phyloP scores from a whole-genome alignment of 2,888 invertebrate species.

The Apotomis betuletana region DNA sequence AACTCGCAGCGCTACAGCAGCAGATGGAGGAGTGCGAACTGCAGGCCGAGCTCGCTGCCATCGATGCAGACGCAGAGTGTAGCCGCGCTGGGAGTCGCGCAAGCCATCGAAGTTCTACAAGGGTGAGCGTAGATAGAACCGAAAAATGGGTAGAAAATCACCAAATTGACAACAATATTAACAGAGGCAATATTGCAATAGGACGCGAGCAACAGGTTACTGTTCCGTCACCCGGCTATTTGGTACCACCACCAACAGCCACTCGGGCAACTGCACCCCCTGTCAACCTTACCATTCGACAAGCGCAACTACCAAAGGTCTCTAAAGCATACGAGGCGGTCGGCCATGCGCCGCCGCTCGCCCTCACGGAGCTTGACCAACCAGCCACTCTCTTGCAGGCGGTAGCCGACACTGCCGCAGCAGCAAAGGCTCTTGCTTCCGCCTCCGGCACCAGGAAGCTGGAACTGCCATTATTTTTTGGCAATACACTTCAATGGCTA shows the following conservation, averaged over 20 bases:
- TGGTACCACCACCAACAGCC: conserved; percentile 4
- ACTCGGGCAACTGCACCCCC: conserved; percentile 13
- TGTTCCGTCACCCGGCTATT: conserved; percentile 4
- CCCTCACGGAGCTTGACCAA: neutral
- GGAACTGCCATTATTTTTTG: conserved; percentile 16
- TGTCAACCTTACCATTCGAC: neutral
- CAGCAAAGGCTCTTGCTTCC: conserved; percentile 17
- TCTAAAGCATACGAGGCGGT: conserved; percentile 8
- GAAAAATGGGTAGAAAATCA: conserved; percentile 10
- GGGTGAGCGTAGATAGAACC: conserved; percentile 12
- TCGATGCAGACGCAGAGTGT: conserved; percentile 7
- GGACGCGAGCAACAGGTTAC: neutral
- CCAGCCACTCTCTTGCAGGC: conserved; percentile 3
- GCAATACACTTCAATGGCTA: conserved; percentile 20
- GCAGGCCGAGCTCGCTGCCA: conserved; percentile 4
- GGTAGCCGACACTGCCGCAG: conserved; percentile 22
- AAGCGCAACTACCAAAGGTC: neutral
- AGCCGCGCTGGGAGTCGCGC: conserved; percentile 5
- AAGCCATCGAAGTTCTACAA: neutral
- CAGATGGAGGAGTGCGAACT: conserved; percentile 1
- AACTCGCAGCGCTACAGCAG: conserved; percentile 6
- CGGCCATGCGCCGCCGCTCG: neutral
- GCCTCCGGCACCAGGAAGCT: conserved; percentile 14
- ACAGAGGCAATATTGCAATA: neutral
- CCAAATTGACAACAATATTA: neutral